phyloP scores from a whole-genome alignment of 2,113 vertebrate species.

The Gnathonemus longibarbis region DNA sequence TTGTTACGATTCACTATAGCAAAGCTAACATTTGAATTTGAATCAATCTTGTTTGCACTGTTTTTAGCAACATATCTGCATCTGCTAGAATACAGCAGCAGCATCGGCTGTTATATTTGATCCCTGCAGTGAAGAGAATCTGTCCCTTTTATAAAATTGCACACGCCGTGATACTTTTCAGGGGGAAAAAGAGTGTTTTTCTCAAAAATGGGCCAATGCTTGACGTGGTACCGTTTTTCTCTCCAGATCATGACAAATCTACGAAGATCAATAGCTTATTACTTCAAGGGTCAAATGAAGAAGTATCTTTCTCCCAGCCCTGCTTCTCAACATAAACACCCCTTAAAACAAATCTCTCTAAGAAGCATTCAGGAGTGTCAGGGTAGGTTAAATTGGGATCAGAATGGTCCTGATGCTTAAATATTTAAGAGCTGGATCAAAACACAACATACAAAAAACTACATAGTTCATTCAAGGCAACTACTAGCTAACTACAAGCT shows the following conservation, averaged over 20 bases:
- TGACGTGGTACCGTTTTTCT: conserved; percentile 25
- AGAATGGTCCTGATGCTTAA: neutral
- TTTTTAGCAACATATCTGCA: neutral
- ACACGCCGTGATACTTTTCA: conserved; percentile 32
- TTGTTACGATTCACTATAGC: neutral
- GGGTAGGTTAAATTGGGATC: neutral
- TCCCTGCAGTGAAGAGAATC: neutral
- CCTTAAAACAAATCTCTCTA: neutral
- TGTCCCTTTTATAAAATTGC: neutral
- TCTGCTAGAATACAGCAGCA: neutral
- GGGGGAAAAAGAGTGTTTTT: conserved; percentile 30
- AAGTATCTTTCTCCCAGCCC: neutral
- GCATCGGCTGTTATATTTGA: neutral
- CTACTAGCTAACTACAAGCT: neutral
- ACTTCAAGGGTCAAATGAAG: conserved; percentile 9
- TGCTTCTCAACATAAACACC: neutral
- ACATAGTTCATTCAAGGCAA: neutral
- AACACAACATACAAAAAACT: neutral
- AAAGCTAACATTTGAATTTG: neutral
- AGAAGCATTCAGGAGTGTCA: neutral
- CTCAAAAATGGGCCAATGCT: conserved; percentile 33
- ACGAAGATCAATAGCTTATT: neutral
- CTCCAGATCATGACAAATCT: neutral
- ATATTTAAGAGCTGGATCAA: conserved; percentile 2
- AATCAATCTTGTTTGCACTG: neutral